phyloP scores from a whole-genome alignment of 2,888 invertebrate genomes.

The Aspidapion aeneum region DNA sequence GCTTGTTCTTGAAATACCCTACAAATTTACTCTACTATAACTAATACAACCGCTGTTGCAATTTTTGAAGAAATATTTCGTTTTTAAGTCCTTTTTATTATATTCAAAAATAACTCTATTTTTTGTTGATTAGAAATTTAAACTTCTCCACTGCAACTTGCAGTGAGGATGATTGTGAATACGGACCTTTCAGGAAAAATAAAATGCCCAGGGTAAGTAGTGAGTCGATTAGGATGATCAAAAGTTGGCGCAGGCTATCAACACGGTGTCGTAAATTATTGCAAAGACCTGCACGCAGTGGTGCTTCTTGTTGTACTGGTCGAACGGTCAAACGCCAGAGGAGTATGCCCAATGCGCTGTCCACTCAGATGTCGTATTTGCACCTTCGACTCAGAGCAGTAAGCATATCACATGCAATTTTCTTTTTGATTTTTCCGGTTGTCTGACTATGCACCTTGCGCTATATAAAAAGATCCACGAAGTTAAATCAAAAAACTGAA shows the following conservation, averaged over 20 bases:
- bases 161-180: conserved; percentile 70
- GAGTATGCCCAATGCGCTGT: not conserved
- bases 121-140: conserved; percentile 48
- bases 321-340: not conserved
- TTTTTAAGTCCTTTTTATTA: too few relatives aligned
- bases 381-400: not conserved
- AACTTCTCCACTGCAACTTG: conserved; percentile 65
- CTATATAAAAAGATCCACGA: too few relatives aligned
- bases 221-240: conserved; percentile 6
- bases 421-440: not conserved
- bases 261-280: not conserved
- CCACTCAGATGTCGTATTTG: not conserved
- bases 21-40: too few relatives aligned
- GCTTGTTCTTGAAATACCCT: too few relatives aligned
- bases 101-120: not conserved
- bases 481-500: too few relatives aligned
- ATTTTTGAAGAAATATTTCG: too few relatives aligned
- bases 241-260: not conserved
- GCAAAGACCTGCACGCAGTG: not conserved
- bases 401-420: not conserved
- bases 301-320: too few relatives aligned
- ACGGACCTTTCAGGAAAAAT: conserved; percentile 66
- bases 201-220: conserved; percentile 64
- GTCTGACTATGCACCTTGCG: not conserved
- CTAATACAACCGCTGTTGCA: too few relatives aligned